Evolutionary conservation across 2,113 vertebrate genomes (phyloP).

Genomic region (Ceuthmochares aereus): DNA sequence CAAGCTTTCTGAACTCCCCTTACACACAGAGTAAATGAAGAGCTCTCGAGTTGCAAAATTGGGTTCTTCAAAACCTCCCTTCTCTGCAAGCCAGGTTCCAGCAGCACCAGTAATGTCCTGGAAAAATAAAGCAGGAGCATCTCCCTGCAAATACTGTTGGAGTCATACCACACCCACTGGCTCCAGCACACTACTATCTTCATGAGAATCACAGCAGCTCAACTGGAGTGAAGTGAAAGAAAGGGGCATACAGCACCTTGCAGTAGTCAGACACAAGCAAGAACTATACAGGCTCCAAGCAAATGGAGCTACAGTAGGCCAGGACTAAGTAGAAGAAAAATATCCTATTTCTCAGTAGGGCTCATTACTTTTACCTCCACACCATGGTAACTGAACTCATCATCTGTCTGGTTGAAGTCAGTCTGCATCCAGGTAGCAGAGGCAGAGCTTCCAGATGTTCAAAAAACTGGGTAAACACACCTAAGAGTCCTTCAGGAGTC

Average conservation of each 20-base stretch:
- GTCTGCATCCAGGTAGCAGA: background rate
- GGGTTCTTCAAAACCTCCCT: background rate
- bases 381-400: background rate
- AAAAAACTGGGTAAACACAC: background rate
- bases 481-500: background rate
- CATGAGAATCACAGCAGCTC: background rate
- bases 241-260: accelerated
- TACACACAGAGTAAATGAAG: background rate
- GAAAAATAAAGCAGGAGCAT: background rate
- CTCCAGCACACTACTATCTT: background rate
- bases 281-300: background rate
- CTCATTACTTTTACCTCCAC: background rate
- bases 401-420: background rate
- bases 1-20: background rate
- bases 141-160: background rate
- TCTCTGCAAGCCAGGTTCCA: background rate
- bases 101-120: background rate
- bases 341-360: background rate
- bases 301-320: background rate
- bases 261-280: background rate
- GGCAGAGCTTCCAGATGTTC: background rate
- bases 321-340: background rate
- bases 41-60: background rate
- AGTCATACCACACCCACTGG: background rate
- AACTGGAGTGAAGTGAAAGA: background rate